phyloP scores from a whole-genome alignment of 2,797 vertebrate species.

The Botia kubotai region DNA sequence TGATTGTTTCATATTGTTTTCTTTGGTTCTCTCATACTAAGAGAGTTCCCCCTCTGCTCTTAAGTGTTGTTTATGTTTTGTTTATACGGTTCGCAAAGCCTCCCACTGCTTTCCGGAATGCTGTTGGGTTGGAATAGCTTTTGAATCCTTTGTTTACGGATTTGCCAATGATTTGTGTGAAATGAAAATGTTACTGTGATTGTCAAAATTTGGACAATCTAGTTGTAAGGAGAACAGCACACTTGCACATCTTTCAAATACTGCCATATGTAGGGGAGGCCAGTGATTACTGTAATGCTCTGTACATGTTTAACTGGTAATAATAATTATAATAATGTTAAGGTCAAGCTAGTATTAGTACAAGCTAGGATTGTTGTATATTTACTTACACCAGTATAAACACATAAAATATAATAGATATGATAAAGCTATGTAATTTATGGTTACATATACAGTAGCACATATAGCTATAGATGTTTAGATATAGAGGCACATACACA shows the following conservation, averaged over 20 bases:
- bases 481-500: too few species aligned
- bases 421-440: too few species aligned
- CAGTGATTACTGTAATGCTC: too few species aligned
- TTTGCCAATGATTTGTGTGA: conserved; percentile 72
- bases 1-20: conserved; percentile 58
- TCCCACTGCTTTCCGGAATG: conserved; percentile 67
- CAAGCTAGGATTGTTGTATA: too few species aligned
- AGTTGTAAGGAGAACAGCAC: conserved; percentile 65
- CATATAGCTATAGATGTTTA: too few species aligned
- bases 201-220: conserved; percentile 79
- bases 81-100: conserved; percentile 72
- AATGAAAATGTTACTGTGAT: conserved; percentile 79
- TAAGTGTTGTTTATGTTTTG: conserved; percentile 79
- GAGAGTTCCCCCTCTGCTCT: conserved; percentile 71
- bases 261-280: too few species aligned
- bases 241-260: conserved; percentile 80
- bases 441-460: too few species aligned
- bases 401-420: too few species aligned
- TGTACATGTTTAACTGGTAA: too few species aligned
- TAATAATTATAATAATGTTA: too few species aligned
- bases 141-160: conserved; percentile 70
- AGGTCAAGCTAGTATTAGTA: too few species aligned
- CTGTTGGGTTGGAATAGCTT: conserved; percentile 66
- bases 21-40: conserved; percentile 74
- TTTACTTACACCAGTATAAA: too few species aligned